These are phyloP conservation scores for Oreochromis mossambicus DNA, from an alignment of 2,797 vertebrate species.

Conservation along the genomic window DNA sequence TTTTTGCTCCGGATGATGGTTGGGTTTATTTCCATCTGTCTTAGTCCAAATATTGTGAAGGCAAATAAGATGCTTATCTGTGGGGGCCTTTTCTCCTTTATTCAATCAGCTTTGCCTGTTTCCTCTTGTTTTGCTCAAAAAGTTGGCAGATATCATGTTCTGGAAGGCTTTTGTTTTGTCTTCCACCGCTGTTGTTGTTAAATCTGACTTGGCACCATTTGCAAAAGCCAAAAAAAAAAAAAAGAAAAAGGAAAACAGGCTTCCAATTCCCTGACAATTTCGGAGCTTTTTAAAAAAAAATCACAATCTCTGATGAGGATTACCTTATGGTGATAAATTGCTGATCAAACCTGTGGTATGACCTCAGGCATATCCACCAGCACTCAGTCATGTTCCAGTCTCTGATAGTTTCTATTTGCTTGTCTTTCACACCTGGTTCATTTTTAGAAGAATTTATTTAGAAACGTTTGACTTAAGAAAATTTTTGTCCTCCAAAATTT, in stretches of 20 bases:
- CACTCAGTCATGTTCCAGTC: background rate
- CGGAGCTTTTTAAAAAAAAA: background rate
- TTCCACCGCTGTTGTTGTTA: conserved; percentile 4
- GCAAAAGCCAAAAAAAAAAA: background rate
- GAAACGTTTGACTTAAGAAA: background rate
- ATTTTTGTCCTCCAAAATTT: fast-evolving
- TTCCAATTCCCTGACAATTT: background rate
- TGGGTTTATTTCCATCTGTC: conserved; percentile 39
- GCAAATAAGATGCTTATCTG: conserved; percentile 42
- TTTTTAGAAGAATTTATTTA: background rate
- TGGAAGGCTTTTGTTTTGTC: conserved; percentile 8
- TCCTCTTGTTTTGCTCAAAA: conserved; percentile 32
- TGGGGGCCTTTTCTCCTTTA: conserved; percentile 12
- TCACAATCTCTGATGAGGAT: background rate
- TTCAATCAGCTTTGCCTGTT: conserved; percentile 49
- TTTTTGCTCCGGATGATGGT: background rate
- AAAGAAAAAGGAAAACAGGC: background rate
- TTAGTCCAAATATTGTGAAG: conserved; percentile 38
- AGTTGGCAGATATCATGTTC: conserved; percentile 13
- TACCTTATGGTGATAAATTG: background rate
- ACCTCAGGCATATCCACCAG: background rate
- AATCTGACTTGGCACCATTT: conserved; percentile 18
- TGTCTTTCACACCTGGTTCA: background rate
- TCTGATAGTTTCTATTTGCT: background rate
- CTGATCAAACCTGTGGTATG: background rate